These are phyloP conservation scores for Chamaea fasciata DNA, from an alignment of 2,113 vertebrate genomes.

Conservation along the genomic window DNA sequence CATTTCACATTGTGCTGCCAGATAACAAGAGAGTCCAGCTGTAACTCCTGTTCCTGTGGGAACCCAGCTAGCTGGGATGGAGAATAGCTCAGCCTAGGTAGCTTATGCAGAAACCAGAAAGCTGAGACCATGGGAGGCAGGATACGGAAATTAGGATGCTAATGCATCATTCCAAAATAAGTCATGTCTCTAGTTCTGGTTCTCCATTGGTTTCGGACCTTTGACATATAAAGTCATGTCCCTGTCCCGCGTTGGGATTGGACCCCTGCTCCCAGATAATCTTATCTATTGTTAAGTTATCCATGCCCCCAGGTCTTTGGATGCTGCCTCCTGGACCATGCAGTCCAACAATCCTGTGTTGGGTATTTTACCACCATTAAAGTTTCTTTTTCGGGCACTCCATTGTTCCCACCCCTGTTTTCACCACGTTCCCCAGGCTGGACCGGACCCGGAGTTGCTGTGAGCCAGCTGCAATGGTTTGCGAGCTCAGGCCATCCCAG, in stretches of 20 bases:
- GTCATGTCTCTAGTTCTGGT: background rate
- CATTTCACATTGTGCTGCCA: slow-evolving; percentile 88
- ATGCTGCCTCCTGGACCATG: background rate
- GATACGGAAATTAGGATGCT: background rate
- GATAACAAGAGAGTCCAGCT: background rate
- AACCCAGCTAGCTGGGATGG: background rate
- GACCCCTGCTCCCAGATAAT: background rate
- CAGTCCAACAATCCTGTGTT: background rate
- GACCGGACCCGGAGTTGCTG: background rate
- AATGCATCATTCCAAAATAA: background rate
- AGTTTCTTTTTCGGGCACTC: background rate
- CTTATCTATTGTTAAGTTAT: background rate
- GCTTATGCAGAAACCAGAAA: background rate
- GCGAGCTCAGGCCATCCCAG: background rate
- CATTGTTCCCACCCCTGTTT: background rate
- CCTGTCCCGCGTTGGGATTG: background rate
- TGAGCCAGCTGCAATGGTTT: background rate
- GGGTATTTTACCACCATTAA: background rate
- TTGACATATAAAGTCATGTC: background rate
- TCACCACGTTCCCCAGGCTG: accelerated
- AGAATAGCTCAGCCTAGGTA: background rate
- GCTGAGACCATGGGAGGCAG: background rate
- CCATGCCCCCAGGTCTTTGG: background rate
- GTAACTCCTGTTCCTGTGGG: background rate
- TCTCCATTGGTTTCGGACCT: background rate